phyloP scores from a whole-genome alignment of 2,888 invertebrate species.

The Folsomia manolachei region DNA sequence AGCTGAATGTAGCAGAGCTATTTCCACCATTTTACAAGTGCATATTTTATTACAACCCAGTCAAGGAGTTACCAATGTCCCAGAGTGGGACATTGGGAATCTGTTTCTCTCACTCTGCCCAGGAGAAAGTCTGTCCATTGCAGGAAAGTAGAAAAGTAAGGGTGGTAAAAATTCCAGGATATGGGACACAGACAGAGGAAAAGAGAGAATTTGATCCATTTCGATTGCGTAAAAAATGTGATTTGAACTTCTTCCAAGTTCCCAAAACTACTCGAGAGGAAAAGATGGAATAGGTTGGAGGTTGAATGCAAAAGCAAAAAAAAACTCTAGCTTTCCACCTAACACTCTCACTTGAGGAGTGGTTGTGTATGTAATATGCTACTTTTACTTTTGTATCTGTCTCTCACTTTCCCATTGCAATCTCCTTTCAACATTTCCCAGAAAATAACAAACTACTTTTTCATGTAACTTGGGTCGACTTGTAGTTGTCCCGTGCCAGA shows the following conservation, averaged over 20 bases:
- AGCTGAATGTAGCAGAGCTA: no score
- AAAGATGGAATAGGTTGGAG: constrained; percentile 22
- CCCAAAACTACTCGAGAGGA: constrained; percentile 17
- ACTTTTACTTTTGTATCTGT: not conserved
- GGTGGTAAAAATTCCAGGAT: not conserved
- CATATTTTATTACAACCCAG: no score
- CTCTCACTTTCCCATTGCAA: constrained; percentile 2
- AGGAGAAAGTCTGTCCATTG: not conserved
- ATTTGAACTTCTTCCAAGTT: constrained; percentile 35
- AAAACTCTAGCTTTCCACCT: constrained; percentile 5
- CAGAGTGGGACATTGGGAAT: no score
- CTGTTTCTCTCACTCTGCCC: no score
- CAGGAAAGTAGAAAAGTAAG: not conserved
- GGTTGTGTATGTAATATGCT: no score
- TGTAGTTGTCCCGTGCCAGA: not conserved
- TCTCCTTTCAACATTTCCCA: not conserved
- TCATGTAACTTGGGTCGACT: not conserved
- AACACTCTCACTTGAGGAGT: not conserved
- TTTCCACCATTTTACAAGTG: no score
- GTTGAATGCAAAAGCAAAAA: constrained; percentile 17
- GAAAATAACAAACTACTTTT: not conserved
- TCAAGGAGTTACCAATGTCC: no score
- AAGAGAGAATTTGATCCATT: constrained; percentile 16
- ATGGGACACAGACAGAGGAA: constrained; percentile 3
- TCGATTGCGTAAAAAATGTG: constrained; percentile 22